Evolutionary conservation across 2,113 vertebrate genomes (phyloP).

Genomic region (Tachysurus vachellii): DNA sequence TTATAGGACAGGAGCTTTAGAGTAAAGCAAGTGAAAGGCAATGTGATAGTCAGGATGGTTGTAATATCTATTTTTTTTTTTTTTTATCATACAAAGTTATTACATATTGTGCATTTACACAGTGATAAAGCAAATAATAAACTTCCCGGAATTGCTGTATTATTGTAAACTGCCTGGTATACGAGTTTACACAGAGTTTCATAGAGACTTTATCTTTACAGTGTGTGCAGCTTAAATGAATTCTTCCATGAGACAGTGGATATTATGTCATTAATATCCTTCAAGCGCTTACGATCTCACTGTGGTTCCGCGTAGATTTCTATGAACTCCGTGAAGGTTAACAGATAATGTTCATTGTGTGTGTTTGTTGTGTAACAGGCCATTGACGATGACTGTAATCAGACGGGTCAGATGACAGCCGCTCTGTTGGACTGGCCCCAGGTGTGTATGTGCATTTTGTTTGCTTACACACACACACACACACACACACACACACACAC

Average conservation of each 20-base stretch:
- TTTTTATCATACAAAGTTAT: background rate
- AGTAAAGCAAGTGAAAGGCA: background rate
- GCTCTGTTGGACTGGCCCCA: conserved; percentile 90
- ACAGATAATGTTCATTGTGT: background rate
- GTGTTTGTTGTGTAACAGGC: conserved; percentile 70
- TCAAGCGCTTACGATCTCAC: background rate
- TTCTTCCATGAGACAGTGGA: background rate
- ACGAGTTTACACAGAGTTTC: background rate
- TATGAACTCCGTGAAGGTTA: background rate
- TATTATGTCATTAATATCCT: background rate
- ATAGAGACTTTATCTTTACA: background rate
- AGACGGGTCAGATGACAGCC: conserved; percentile 91
- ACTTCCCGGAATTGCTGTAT: background rate
- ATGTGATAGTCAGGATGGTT: background rate
- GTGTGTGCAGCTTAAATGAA: background rate
- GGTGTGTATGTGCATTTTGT: conserved; percentile 63
- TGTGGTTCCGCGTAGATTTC: too few species aligned
- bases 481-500: background rate
- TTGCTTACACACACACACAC: background rate
- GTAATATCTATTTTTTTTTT: background rate
- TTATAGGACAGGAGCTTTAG: background rate
- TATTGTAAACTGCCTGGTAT: background rate
- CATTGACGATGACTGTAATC: conserved; percentile 91
- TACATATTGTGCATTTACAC: background rate
- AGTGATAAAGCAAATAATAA: background rate